Evolutionary conservation across 2,888 invertebrate genomes (phyloP).

Genomic region (Dusona sp.): DNA sequence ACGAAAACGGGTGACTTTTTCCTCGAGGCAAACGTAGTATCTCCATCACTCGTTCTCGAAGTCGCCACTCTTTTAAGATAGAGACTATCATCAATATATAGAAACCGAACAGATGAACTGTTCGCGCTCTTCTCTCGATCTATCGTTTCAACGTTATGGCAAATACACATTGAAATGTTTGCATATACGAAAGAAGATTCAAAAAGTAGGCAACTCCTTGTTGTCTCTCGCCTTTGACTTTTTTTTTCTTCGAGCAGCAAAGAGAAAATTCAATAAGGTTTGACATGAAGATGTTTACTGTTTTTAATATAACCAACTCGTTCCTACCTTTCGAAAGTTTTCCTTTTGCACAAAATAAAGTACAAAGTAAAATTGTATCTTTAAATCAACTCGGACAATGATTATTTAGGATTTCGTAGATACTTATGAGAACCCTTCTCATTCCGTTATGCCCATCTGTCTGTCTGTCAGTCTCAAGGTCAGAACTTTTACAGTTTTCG

Average conservation of each 20-base stretch:
- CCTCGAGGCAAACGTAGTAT: conserved; percentile 37
- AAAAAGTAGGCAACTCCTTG: background rate
- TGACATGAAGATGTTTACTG: background rate
- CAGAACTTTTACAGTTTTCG: background rate
- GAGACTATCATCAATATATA: conserved; percentile 1
- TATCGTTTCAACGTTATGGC: conserved; percentile 7
- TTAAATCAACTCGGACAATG: background rate
- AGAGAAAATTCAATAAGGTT: conserved; percentile 3
- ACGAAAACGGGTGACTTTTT: conserved; percentile 20
- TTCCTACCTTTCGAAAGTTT: background rate
- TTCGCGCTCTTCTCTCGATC: conserved; percentile 20
- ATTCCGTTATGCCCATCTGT: no score
- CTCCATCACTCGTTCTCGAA: conserved; percentile 21
- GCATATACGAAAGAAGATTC: background rate
- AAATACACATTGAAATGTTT: conserved; percentile 5
- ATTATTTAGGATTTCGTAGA: background rate
- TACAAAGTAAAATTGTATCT: background rate
- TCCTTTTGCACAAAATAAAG: background rate
- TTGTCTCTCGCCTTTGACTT: background rate
- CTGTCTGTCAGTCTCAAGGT: no score
- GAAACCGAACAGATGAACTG: conserved; percentile 6
- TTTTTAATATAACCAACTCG: background rate
- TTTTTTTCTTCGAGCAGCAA: background rate
- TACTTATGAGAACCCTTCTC: background rate
- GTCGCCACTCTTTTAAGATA: conserved; percentile 5